Base-by-base conservation (phyloP, 2,113 vertebrate genomes). In the Larimichthys polyactis region DNA sequence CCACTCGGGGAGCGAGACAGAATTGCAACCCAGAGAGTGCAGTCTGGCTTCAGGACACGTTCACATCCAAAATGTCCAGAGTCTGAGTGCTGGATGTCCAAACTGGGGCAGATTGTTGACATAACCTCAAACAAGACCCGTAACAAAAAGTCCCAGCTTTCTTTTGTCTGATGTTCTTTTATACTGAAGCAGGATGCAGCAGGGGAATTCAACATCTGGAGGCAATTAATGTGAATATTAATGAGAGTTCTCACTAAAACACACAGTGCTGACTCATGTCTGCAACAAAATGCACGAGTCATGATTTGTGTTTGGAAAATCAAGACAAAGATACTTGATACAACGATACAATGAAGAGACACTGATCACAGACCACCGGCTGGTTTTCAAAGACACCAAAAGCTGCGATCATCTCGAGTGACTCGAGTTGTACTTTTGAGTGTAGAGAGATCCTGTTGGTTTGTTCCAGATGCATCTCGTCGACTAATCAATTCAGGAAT, bases 401-500 rank as follows among this genome's bases (percentile, higher is more conserved):
- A 15, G 44, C 44, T 9, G 12, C 44, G 12, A 46, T 40, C 36
- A 46, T 14, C 44, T 46, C 44, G 7, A 9, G 36, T 40, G 6
- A 40, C 36, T 46, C 15, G 3, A 46, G 44, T 15, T 44, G 11
- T 44, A 44, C 43, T 46, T 46, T 14, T 46, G 44, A 14, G 44
- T 46, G 44, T 14, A 46, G 44, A 51, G 16, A 32, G 17, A 11
- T 16, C 11, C 17, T 68, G 0, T 44, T 43, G 0, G 36, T n/a
- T 22, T n/a, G n/a, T n/a, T n/a, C 27, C 66, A 52, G 24, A 69
- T 69, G 66, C 66, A 36, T 12, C 66, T 68, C 24, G 27, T 36
- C 55, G 49, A 44, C 20, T 5, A 51, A 36, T 54, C 27, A 36
- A 1, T 5, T 54, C 11, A 4, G 49, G 0, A 19, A 32, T 40